phyloP scores from a whole-genome alignment of 2,797 vertebrate species.

The Ctenosaura bakeri region DNA sequence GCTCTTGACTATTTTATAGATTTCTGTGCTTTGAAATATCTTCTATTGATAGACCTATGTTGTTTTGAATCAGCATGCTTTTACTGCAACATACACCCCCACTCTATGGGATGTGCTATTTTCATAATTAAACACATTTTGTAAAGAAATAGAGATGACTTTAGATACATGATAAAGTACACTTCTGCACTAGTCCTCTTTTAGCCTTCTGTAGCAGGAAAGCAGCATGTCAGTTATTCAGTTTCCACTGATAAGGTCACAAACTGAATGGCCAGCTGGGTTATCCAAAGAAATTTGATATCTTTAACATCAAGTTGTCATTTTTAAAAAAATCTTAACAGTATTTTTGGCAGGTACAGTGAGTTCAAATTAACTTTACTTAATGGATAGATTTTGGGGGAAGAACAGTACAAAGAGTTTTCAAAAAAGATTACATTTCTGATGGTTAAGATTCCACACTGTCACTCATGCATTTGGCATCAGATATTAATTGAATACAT shows the following conservation, averaged over 20 bases:
- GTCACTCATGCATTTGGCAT: background rate
- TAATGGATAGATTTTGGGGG: background rate
- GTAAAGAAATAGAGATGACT: background rate
- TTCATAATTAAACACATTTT: background rate
- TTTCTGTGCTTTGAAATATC: too few species aligned
- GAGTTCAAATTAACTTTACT: conserved; percentile 2
- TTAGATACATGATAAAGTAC: background rate
- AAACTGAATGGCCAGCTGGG: background rate
- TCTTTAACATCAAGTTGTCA: background rate
- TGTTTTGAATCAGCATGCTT: too few species aligned
- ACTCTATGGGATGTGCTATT: too few species aligned
- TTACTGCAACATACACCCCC: too few species aligned
- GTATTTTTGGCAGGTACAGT: background rate
- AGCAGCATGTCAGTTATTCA: background rate
- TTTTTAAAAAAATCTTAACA: background rate
- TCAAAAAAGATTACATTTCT: background rate
- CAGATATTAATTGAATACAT: background rate
- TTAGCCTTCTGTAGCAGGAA: background rate
- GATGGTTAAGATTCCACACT: background rate
- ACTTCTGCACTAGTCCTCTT: background rate
- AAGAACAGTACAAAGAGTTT: conserved; percentile 1
- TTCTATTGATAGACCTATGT: too few species aligned
- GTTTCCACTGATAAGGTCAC: background rate
- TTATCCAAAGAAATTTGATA: background rate
- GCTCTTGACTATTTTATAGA: too few species aligned